Base-by-base conservation (phyloP, 1,140 invertebrate species). In the Anthonomus grandis region DNA sequence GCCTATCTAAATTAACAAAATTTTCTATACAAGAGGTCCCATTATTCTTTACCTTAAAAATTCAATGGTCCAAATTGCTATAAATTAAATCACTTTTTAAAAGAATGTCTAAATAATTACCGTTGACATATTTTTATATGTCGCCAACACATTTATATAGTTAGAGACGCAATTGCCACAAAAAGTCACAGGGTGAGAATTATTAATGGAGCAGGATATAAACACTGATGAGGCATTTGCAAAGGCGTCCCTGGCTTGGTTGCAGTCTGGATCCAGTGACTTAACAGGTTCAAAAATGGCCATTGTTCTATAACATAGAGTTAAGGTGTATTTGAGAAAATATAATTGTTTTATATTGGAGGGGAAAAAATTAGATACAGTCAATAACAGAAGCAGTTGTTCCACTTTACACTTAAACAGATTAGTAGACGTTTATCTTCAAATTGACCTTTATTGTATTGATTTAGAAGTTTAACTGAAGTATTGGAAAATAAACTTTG, bases 1-100 rank as follows among this genome's bases (percentile, higher is more conserved):
- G 65, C 60, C 79, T 71, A 67, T 82, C 80, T 53, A 76, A 71
- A 58, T 79, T 78, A 34, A 79, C 72, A 62, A 75, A 78, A 25
- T 75, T 63, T 56, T 77, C 70, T 60, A 74, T 73, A 68, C 79
- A 81, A n/a, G 75, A 68, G 34, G 75, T 80, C 24, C 71, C 74
- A 73, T 78, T 55, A 54, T 57, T 62, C 53, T 15, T 37, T 36
- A 60, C 13, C 69, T 73, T 44, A 64, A 59, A 27, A 45, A 39
- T 50, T 27, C 38, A 17, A 55, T 22, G 53, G 12, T 48, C 44
- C 23, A 46, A 48, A 47, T 44, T 34, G 36, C 55, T 27, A 58
- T 58, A 31, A 57, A 13, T 36, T 48, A 48, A 49, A 49, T 25
- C 2, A 10, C 9, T 39, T 18, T 1, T 10, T 17, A 39, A 9